Conservation (phyloP, 2,888 invertebrate genomes). For the Synanthedon myopaeformis region DNA sequence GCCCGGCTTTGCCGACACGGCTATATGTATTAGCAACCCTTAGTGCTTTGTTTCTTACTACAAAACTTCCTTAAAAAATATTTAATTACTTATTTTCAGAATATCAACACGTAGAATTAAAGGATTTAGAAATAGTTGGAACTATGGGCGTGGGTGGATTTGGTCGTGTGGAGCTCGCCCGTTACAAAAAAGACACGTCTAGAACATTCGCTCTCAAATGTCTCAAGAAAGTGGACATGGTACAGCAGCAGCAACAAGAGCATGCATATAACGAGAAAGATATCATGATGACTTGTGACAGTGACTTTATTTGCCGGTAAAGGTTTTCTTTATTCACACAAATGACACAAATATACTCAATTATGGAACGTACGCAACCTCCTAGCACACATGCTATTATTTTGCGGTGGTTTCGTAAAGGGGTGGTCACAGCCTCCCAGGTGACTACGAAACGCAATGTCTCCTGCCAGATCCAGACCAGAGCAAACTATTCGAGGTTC, state of each 20-base stretch:
- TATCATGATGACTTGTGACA: slow-evolving; percentile 83
- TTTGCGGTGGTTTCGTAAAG: no score
- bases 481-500: no score
- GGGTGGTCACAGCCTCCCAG: no score
- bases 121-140: slow-evolving; percentile 83
- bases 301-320: slow-evolving; percentile 84
- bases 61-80: not conserved
- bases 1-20: no score
- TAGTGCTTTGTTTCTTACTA: not conserved
- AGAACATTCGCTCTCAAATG: slow-evolving; percentile 86
- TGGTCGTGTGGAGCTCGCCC: slow-evolving; percentile 86
- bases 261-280: slow-evolving; percentile 90
- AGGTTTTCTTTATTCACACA: no score
- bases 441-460: no score
- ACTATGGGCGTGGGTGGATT: slow-evolving; percentile 95
- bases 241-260: slow-evolving; percentile 89
- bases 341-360: no score
- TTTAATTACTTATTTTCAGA: slow-evolving; percentile 36
- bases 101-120: slow-evolving; percentile 77
- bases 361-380: no score
- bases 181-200: slow-evolving; percentile 66
- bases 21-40: no score
- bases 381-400: no score
- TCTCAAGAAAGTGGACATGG: slow-evolving; percentile 89
- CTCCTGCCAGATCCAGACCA: no score